Conservation (phyloP, 1,140 invertebrate species). For the Drosophila watanabei region DNA sequence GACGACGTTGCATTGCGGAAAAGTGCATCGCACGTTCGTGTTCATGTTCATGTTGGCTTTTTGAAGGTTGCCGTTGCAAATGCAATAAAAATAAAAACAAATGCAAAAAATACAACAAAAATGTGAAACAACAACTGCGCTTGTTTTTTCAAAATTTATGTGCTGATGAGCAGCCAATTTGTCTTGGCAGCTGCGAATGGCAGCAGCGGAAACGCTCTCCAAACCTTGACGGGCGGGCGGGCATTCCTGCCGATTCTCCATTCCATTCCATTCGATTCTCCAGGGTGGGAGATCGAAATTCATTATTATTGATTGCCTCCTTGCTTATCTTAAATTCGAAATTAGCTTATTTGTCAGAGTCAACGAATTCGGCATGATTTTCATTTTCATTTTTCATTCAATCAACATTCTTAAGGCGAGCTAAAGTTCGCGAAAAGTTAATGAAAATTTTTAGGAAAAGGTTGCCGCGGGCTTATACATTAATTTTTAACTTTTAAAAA, state of each 20-base stretch:
- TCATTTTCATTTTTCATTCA: conserved; percentile 35
- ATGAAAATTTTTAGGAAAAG: neutral
- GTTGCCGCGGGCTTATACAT: neutral
- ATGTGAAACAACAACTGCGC: too few relatives aligned
- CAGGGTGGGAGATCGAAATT: conserved; percentile 33
- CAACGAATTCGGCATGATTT: conserved; percentile 22
- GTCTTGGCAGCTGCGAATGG: conserved; percentile 59
- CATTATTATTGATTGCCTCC: conserved; percentile 42
- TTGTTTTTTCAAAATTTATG: conserved; percentile 54
- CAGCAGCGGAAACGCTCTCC: conserved; percentile 63
- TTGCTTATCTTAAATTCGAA: conserved; percentile 46
- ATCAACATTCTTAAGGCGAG: conserved; percentile 6
- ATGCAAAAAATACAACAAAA: too few relatives aligned
- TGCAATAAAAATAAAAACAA: too few relatives aligned
- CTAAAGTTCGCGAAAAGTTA: neutral
- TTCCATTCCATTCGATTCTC: conserved; percentile 5
- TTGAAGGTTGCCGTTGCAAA: too few relatives aligned
- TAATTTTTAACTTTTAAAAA: neutral
- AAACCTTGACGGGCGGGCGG: conserved; percentile 42
- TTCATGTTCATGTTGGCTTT: too few relatives aligned
- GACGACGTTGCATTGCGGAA: too few relatives aligned
- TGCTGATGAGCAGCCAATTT: conserved; percentile 73
- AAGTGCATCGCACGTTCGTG: too few relatives aligned
- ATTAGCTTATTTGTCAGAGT: conserved; percentile 53
- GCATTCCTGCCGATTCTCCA: conserved; percentile 7